Conservation (phyloP, 2,113 vertebrate species). For the Albula goreensis region DNA sequence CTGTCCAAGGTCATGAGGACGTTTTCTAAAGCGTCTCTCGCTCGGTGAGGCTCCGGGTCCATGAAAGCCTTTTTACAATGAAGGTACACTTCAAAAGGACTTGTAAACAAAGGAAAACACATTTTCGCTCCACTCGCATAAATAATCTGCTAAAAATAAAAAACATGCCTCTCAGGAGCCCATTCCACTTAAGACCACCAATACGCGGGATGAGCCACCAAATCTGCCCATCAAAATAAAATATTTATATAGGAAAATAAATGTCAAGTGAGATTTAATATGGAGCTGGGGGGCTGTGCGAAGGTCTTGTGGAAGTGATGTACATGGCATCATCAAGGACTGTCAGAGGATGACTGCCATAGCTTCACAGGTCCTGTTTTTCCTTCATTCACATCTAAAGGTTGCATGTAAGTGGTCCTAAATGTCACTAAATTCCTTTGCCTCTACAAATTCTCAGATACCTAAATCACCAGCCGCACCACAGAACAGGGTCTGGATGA, state of each 20-base stretch:
- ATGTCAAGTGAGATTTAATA: conserved; percentile 71
- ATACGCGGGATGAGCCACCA: conserved; percentile 20
- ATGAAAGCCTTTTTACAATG: conserved; percentile 68
- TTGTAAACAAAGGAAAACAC: conserved; percentile 65
- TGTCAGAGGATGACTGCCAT: conserved; percentile 47
- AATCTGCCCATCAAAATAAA: conserved; percentile 60
- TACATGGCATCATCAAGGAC: conserved; percentile 39
- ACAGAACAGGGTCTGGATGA: background rate
- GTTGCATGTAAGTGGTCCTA: conserved; percentile 57
- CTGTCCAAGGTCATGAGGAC: conserved; percentile 55
- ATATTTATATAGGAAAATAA: conserved; percentile 62
- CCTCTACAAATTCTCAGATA: background rate
- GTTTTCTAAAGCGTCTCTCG: conserved; percentile 29
- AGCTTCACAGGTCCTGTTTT: conserved; percentile 30
- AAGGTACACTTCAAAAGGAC: conserved; percentile 75
- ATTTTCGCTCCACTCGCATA: conserved; percentile 57
- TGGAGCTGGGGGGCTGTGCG: conserved; percentile 45
- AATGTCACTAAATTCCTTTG: conserved; percentile 29
- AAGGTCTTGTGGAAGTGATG: conserved; percentile 54
- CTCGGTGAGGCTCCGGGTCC: conserved; percentile 49
- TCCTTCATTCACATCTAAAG: conserved; percentile 49
- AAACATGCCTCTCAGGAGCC: background rate
- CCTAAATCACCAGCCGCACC: background rate
- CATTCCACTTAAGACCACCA: conserved; percentile 7
- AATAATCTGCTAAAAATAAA: conserved; percentile 70